Conservation (phyloP, 2,888 invertebrate genomes). For the Rambutsinella grinnellia region DNA sequence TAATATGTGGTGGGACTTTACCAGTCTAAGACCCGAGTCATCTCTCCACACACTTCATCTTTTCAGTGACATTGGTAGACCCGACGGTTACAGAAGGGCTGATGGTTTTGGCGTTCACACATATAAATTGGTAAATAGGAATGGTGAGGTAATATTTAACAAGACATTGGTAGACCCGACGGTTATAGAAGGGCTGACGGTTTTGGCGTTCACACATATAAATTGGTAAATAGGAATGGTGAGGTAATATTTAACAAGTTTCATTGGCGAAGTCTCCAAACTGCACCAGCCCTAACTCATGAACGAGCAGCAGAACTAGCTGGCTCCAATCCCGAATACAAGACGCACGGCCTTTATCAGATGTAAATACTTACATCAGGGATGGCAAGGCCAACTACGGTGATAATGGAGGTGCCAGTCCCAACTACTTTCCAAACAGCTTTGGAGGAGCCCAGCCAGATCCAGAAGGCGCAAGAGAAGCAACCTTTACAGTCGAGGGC, state of each 20-base stretch:
- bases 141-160: conserved; percentile 79
- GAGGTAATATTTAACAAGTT: conserved; percentile 90
- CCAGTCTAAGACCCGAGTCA: conserved; percentile 87
- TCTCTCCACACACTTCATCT: conserved; percentile 86
- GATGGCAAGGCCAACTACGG: conserved; percentile 80
- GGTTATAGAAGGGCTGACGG: conserved; percentile 95
- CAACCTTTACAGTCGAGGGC: conserved; percentile 76
- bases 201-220: conserved; percentile 94
- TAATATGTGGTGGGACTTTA: conserved; percentile 97
- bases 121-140: conserved; percentile 85
- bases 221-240: conserved; percentile 81
- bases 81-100: conserved; percentile 85
- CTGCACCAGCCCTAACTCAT: conserved; percentile 82
- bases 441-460: conserved; percentile 85
- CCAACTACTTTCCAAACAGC: conserved; percentile 88
- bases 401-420: conserved; percentile 90
- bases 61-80: conserved; percentile 92
- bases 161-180: conserved; percentile 77
- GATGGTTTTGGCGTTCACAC: conserved; percentile 96
- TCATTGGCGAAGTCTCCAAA: conserved; percentile 88
- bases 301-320: conserved; percentile 79
- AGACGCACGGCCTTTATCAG: conserved; percentile 76
- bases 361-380: conserved; percentile 80
- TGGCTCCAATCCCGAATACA: conserved; percentile 82
- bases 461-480: conserved; percentile 76